Conservation (phyloP, 2,113 vertebrate genomes). For the Oreochromis spilurus region DNA sequence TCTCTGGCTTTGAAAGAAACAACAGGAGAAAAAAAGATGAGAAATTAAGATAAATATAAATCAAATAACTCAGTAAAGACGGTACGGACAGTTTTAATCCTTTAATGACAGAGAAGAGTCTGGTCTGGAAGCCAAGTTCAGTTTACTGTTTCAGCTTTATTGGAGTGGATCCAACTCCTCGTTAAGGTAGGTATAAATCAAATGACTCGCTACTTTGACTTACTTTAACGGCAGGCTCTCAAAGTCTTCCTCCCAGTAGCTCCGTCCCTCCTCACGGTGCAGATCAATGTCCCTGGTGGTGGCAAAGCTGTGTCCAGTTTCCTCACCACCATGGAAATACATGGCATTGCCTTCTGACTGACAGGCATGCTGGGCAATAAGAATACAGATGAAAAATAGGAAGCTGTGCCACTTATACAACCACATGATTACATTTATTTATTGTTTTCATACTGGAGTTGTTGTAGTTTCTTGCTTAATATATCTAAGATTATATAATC, state of each 20-base stretch:
- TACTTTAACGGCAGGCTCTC: constrained; percentile 88
- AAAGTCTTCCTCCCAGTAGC: constrained; percentile 97
- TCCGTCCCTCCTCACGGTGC: constrained; percentile 85
- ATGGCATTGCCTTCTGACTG: constrained; percentile 94
- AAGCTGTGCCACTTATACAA: background rate
- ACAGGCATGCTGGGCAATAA: constrained; percentile 87
- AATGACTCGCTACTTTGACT: constrained; percentile 47
- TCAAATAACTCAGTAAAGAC: background rate
- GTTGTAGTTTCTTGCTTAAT: background rate
- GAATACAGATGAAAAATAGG: background rate
- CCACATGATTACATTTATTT: background rate
- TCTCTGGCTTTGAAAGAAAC: background rate
- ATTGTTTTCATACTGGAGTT: background rate
- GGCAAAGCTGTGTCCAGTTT: constrained; percentile 85
- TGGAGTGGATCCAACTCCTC: background rate
- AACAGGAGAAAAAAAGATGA: background rate
- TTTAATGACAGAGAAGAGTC: background rate
- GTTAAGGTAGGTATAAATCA: background rate
- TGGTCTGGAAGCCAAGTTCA: background rate
- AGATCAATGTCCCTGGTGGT: constrained; percentile 91
- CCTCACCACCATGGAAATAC: constrained; percentile 95
- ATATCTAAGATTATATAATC: background rate
- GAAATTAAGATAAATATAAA: background rate
- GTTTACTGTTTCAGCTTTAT: background rate
- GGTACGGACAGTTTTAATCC: background rate